Evolutionary conservation across 2,888 invertebrate genomes (phyloP).

Genomic region (Cloeon dipterum): DNA sequence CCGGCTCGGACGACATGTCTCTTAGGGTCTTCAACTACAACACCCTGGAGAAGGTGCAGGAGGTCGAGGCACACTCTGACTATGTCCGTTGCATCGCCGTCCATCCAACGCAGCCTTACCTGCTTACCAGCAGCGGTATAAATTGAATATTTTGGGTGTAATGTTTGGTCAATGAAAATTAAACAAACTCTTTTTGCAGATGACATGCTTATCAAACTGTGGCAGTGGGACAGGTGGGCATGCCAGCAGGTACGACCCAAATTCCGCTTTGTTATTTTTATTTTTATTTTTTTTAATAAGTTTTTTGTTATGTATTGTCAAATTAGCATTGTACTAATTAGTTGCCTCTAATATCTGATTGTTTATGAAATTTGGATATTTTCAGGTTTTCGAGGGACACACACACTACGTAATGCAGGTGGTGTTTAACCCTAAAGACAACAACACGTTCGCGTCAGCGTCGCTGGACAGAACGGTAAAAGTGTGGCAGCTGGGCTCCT

Average conservation of each 20-base stretch:
- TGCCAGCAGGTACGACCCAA: too few relatives aligned
- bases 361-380: too few relatives aligned
- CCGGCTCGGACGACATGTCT: constrained; percentile 92
- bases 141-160: too few relatives aligned
- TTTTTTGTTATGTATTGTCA: too few relatives aligned
- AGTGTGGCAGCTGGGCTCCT: constrained; percentile 96
- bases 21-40: constrained; percentile 97
- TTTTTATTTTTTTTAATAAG: too few relatives aligned
- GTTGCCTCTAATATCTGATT: too few relatives aligned
- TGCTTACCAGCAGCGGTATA: constrained; percentile 91
- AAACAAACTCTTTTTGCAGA: constrained; percentile 40
- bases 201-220: constrained; percentile 94
- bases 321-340: too few relatives aligned
- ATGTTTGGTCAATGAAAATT: too few relatives aligned
- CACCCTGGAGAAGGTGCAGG: constrained; percentile 83
- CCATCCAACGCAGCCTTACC: constrained; percentile 92
- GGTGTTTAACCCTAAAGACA: constrained; percentile 97
- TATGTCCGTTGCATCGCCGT: constrained; percentile 91
- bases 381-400: constrained; percentile 96
- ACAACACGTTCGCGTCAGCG: constrained; percentile 99
- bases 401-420: constrained; percentile 99
- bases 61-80: constrained; percentile 96
- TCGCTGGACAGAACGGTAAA: constrained; percentile 94
- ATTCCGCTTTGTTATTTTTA: too few relatives aligned
- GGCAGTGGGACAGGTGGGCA: constrained; percentile 99